Conservation (phyloP, 2,888 invertebrate genomes). For the Sceliomorpha sp. region DNA sequence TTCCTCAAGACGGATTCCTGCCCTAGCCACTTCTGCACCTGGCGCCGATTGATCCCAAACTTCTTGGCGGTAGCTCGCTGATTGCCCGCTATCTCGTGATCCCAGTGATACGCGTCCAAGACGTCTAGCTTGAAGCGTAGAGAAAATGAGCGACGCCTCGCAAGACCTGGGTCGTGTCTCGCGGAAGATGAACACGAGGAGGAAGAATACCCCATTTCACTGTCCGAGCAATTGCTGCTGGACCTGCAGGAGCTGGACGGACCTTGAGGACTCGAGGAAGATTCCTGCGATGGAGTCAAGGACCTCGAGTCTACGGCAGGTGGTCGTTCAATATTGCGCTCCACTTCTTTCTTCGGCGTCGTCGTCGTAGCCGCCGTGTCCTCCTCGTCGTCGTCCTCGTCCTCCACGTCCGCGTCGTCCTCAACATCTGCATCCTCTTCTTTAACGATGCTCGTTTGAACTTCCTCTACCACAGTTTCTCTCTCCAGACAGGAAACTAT, state of each 20-base stretch:
- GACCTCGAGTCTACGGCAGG: constrained; percentile 59
- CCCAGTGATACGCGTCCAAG: constrained; percentile 80
- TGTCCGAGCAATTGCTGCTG: constrained; percentile 73
- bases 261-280: constrained; percentile 69
- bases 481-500: constrained; percentile 55
- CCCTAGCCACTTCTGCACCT: constrained; percentile 82
- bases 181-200: constrained; percentile 25
- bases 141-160: constrained; percentile 80
- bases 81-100: constrained; percentile 79
- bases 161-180: constrained; percentile 53
- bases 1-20: constrained; percentile 78
- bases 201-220: constrained; percentile 70
- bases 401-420: constrained; percentile 26
- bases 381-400: constrained; percentile 35
- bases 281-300: constrained; percentile 59
- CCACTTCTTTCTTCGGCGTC: constrained; percentile 40
- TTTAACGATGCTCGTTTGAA: no score
- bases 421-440: constrained; percentile 32
- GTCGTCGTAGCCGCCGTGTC: constrained; percentile 25
- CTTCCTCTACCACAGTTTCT: constrained; percentile 39
- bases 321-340: constrained; percentile 56
- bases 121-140: constrained; percentile 81
- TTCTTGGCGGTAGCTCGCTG: constrained; percentile 81
- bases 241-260: constrained; percentile 65
- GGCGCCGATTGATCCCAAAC: constrained; percentile 81